These are phyloP conservation scores for Rhinichthys osculus DNA, from an alignment of 2,797 vertebrate genomes.

Conservation along the genomic window DNA sequence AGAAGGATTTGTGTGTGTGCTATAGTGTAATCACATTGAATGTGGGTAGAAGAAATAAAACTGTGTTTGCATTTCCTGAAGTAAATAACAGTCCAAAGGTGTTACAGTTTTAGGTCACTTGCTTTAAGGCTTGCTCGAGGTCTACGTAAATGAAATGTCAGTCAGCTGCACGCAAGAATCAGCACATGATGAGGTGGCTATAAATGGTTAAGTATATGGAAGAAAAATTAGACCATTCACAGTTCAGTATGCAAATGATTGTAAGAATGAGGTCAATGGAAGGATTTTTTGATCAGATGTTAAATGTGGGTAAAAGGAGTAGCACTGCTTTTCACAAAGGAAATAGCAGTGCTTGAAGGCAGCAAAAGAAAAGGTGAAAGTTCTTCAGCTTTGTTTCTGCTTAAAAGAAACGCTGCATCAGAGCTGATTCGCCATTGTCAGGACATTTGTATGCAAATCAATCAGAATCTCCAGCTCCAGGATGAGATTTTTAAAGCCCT, in stretches of 20 bases:
- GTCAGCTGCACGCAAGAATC: not conserved
- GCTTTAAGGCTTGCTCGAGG: conserved; percentile 4
- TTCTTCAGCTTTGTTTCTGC: not conserved
- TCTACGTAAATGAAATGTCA: conserved; percentile 7
- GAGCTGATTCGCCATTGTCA: not conserved
- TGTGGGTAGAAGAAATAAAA: not conserved
- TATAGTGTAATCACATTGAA: not conserved
- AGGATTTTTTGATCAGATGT: not conserved
- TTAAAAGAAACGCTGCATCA: not conserved
- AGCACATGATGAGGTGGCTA: not conserved
- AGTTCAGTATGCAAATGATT: conserved; percentile 10
- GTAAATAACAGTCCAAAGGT: not conserved
- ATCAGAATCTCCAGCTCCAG: not conserved
- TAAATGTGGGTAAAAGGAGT: not conserved
- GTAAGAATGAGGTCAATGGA: not conserved
- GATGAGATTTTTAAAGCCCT: not conserved
- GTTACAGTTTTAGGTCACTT: conserved; percentile 7
- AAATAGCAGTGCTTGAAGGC: not conserved
- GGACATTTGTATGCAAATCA: not conserved
- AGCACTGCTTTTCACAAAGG: not conserved
- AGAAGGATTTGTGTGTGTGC: not conserved
- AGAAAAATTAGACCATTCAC: conserved; percentile 1
- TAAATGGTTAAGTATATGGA: conserved; percentile 6
- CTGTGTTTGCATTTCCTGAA: conserved; percentile 15
- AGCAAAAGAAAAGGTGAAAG: not conserved